Percentiles rank a stretch among this genome's conserved stretches.
Conservation (phyloP, 2,888 invertebrate genomes). For the Morpho achilles region DNA sequence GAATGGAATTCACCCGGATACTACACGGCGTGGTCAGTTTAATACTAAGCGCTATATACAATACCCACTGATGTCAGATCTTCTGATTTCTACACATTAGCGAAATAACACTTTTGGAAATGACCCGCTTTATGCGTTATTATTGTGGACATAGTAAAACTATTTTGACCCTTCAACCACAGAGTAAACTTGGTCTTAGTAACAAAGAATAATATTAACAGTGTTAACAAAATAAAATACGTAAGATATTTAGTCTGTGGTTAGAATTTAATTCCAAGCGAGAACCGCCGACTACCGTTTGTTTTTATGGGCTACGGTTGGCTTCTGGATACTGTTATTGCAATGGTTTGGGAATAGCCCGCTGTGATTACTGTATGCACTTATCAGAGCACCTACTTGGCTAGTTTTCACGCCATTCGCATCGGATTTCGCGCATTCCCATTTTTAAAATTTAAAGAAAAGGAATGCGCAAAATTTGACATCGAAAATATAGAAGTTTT, state of each 20-base stretch:
- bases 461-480: no score
- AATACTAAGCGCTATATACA: no score
- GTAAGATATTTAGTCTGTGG: slow-evolving; percentile 28
- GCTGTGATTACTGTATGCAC: slow-evolving; percentile 44
- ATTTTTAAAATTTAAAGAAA: no score
- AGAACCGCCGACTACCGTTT: slow-evolving; percentile 56
- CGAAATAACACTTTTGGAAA: slow-evolving; percentile 50
- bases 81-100: slow-evolving; percentile 43
- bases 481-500: no score
- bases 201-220: slow-evolving; percentile 6
- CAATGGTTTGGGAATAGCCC: slow-evolving; percentile 48
- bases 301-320: slow-evolving; percentile 60
- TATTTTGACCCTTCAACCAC: slow-evolving; percentile 33
- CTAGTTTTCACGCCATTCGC: slow-evolving; percentile 31
- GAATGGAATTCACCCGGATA: no score
- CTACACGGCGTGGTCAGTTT: no score
- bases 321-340: slow-evolving; percentile 57
- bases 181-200: slow-evolving; percentile 23
- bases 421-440: not conserved
- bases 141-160: slow-evolving; percentile 50
- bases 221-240: slow-evolving; percentile 4
- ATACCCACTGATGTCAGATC: slow-evolving; percentile 34
- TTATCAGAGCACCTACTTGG: slow-evolving; percentile 35
- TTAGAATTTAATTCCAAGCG: slow-evolving; percentile 43
- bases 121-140: slow-evolving; percentile 49